Conservation (phyloP, 2,113 vertebrate genomes). For the Cyanistes caeruleus region DNA sequence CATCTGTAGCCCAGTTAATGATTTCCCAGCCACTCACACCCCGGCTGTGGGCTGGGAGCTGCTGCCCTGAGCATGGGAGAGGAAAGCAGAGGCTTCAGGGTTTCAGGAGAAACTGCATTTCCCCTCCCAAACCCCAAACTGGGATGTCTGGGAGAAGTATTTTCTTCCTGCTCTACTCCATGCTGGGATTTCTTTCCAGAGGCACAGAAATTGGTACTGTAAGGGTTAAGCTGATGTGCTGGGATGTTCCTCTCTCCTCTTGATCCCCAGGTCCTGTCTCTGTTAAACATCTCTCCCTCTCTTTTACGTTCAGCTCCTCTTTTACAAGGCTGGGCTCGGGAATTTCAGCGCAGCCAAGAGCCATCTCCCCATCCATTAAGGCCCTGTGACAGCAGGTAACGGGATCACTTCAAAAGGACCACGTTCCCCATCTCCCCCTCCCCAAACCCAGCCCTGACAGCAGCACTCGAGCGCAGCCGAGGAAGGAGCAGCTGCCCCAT, state of each 20-base stretch:
- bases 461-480: background rate
- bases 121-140: background rate
- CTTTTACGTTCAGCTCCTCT: slow-evolving; percentile 34
- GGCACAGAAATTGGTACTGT: background rate
- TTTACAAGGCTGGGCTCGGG: slow-evolving; percentile 55
- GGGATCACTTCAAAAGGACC: background rate
- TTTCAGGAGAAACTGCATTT: background rate
- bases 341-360: slow-evolving; percentile 24
- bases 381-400: background rate
- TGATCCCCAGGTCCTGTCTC: slow-evolving; percentile 33
- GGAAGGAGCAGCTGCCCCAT: background rate
- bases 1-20: background rate
- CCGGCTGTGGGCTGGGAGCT: background rate
- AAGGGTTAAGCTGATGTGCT: slow-evolving; percentile 38
- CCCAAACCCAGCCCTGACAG: background rate
- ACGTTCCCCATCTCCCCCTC: background rate
- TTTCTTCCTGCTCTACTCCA: background rate
- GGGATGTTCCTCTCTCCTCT: slow-evolving; percentile 4
- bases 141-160: background rate
- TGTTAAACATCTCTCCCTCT: slow-evolving; percentile 48
- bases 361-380: slow-evolving; percentile 44
- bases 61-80: background rate
- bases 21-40: background rate
- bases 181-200: background rate
- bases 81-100: background rate